Percentiles rank a stretch among this genome's conserved stretches.
Conservation (phyloP, 2,797 vertebrate species). For the Chanos chanos region DNA sequence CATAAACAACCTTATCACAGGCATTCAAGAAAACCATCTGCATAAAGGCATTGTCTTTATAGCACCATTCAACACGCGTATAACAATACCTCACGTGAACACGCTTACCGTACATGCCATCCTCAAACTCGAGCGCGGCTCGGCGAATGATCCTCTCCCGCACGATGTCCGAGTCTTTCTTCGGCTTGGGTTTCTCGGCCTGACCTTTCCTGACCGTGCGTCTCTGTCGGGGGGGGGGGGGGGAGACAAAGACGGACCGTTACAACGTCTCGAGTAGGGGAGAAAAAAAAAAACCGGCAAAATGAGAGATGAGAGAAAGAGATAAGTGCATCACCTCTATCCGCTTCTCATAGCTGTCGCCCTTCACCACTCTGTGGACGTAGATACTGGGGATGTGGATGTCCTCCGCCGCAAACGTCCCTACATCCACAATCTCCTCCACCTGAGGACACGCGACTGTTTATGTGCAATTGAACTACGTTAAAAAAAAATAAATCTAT, state of each 20-base stretch:
- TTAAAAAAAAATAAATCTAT: no score
- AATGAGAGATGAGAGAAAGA: not conserved
- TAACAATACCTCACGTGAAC: not conserved
- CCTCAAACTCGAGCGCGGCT: slow-evolving; percentile 93
- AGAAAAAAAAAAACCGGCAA: not conserved
- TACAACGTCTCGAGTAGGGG: slow-evolving; percentile 16
- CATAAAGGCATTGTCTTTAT: no score
- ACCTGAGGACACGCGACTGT: slow-evolving; percentile 68
- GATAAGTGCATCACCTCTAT: slow-evolving; percentile 81
- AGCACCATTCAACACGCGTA: not conserved
- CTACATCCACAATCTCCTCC: slow-evolving; percentile 94
- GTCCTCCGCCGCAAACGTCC: slow-evolving; percentile 88
- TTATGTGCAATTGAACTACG: no score
- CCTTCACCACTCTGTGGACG: slow-evolving; percentile 86
- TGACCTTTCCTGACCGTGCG: slow-evolving; percentile 80
- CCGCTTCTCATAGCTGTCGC: slow-evolving; percentile 87
- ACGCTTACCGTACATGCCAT: slow-evolving; percentile 99
- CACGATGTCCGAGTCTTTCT: slow-evolving; percentile 81
- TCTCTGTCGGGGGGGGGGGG: slow-evolving; percentile 67
- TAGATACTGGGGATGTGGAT: slow-evolving; percentile 96
- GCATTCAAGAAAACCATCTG: no score
- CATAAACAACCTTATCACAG: not conserved
- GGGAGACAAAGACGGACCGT: not conserved
- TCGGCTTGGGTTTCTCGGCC: slow-evolving; percentile 73
- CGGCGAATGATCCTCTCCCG: slow-evolving; percentile 92